Conservation (phyloP, 2,888 invertebrate genomes). For the Campoletis raptor region DNA sequence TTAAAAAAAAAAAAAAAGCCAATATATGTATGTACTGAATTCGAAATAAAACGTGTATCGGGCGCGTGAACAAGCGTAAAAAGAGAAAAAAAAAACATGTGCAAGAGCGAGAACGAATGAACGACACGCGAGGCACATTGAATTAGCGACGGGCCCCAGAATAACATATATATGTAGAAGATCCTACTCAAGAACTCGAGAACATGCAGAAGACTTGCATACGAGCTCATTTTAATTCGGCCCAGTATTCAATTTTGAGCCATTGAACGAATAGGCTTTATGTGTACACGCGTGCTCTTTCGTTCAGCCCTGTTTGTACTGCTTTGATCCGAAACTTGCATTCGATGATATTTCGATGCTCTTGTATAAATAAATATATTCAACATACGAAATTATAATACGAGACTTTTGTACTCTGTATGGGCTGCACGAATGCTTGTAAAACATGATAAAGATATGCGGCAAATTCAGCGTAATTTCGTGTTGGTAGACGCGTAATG, state of each 20-base stretch:
- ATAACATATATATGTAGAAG: slow-evolving; percentile 7
- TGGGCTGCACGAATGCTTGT: slow-evolving; percentile 27
- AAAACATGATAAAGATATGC: slow-evolving; percentile 34
- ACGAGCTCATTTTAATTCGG: slow-evolving; percentile 60
- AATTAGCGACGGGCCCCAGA: slow-evolving; percentile 60
- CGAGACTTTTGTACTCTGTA: not conserved
- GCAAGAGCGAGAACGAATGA: slow-evolving; percentile 30
- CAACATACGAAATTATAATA: not conserved
- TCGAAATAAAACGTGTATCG: slow-evolving; percentile 13
- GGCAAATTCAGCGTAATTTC: slow-evolving; percentile 53
- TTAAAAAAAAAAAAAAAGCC: not conserved
- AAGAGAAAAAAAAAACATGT: slow-evolving; percentile 5
- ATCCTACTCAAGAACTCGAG: not conserved
- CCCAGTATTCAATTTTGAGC: slow-evolving; percentile 64
- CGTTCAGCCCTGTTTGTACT: slow-evolving; percentile 26
- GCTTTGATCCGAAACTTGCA: slow-evolving; percentile 43
- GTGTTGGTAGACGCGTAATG: slow-evolving; percentile 58
- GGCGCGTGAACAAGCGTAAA: slow-evolving; percentile 29
- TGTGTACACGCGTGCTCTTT: slow-evolving; percentile 46
- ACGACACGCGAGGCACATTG: slow-evolving; percentile 63
- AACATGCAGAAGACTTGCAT: slow-evolving; percentile 33
- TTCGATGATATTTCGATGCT: slow-evolving; percentile 1
- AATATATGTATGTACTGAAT: slow-evolving; percentile 6
- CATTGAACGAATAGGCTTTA: slow-evolving; percentile 47
- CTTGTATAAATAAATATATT: not conserved